Evolutionary conservation across 2,888 invertebrate genomes (phyloP), one percentile per base, ranked within the genome.

Genomic region (Lasius platythorax): DNA sequence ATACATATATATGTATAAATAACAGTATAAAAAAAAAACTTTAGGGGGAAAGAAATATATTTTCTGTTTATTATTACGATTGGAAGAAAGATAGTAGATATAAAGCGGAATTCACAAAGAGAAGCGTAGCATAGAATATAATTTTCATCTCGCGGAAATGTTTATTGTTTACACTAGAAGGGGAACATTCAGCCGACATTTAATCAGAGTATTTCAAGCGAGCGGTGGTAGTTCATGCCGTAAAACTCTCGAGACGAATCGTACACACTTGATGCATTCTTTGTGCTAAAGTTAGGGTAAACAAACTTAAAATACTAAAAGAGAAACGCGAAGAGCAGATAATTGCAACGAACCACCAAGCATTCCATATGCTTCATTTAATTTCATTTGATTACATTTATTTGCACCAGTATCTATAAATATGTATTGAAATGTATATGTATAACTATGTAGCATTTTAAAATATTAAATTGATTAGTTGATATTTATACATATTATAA

Each of bases 241-340:
- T 88, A 88, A 90, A 87, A 90, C 90, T 90, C 90, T 86, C 85
- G 86, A 90, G 89, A 90, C 88, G 90, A 84, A 87, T 90, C 83
- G 88, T 88, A 90, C 88, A 90, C 90, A 90, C 90, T 90, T 90
- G 84, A 90, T 90, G 86, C 87, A 90, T 90, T 90, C 90, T 90
- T 90, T 87, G 8, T 53, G 83, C 85, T 72, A 70, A 90, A 90
- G 87, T 90, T 90, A 86, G 72, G 82, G 87, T 89, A 90, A 90
- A 90, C 89, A 90, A 89, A 89, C 86, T 90, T 87, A 76, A 83
- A 87, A 85, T 87, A 76, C 82, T 81, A 18, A 66, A 66, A 56
- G 74, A 85, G 85, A 86, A 84, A 89, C 67, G 78, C 61, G 15
- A 66, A 58, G 28, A 43, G 11, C 23, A 23, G 68, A 67, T 46